Base-by-base conservation (phyloP, 2,888 invertebrate species). In the Achlya flavicornis region DNA sequence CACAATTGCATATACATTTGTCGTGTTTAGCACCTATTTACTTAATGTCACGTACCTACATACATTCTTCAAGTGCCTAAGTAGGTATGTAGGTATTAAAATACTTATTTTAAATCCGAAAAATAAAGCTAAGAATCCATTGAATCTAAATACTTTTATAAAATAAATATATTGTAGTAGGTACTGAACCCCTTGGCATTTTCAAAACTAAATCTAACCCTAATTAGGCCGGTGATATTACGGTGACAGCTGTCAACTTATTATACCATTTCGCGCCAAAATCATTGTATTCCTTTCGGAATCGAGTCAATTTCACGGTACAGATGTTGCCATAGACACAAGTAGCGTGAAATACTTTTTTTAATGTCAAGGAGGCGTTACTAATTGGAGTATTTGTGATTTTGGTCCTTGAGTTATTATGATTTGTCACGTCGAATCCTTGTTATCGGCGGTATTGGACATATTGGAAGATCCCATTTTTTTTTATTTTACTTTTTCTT, bases 251-350 rank as follows among this genome's bases (percentile, higher is more conserved):
- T 81, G 81, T 76, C 75, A 75, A 62, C 62, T 43, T 48, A 61
- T 59, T 58, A 33, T 61, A 64, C 57, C 67, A 73, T 67, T 75
- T 75, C 72, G 72, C 79, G 76, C 75, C 61, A 61, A 65, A 63
- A 57, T 58, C 68, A 66, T 58, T 58, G 32, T 67, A 73, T 68
- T 67, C 68, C 14, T 74, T 76, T 80, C 71, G 69, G 73, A 75
- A 74, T 74, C 73, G 66, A 61, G 75, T 72, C 75, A 80, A 89
- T 89, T 88, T 88, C 84, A 89, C 84, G 87, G 81, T 75, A 81
- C 87, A 88, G 87, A 87, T 64, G 81, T 77, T 78, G 75, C 80
- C 78, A 80, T 75, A 75, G 46, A 32, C 61, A 79, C 61, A 73
- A 86, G 87, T 82, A 83, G 80, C 85, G 82, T 87, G 82, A 83